Evolutionary conservation across 53 echinoderm and acorn worm genomes (phyloP), one percentile per base, ranked within the genome.

Genomic region (Patiria pectinifera): DNA sequence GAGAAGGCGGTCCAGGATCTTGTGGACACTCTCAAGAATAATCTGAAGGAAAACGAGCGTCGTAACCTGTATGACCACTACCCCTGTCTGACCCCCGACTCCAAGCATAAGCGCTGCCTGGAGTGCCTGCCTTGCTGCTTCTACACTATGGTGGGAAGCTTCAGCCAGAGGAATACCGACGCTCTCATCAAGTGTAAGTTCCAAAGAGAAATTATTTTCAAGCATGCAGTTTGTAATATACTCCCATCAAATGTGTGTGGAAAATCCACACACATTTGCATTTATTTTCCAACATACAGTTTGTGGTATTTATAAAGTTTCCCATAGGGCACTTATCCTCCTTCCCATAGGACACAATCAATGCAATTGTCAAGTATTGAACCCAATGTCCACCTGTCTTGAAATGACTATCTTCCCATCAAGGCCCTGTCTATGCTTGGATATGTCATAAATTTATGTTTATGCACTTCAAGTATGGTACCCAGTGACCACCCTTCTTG

Each of bases 111-210:
- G 88, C 94, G 99, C 60, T 99, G 99, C 71, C 91, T 99, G 91
- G 99, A 99, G 59, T 99, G 99, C 85, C 95, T 99, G 47, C 96
- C 99, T 2, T 99, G 99, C 81, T 94, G 99, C 92, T 99, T 91
- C 96, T 95, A 94, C 19, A 96, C 96, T 82, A 99, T 99, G 99
- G 94, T 97, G 26, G 94, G 95, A 2, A 99, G 95, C 86, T 99
- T 99, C 95, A 97, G 95, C 62, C 99, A 99, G 89, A 96, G 95
- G 82, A 99, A 99, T 83, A 99, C 99, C 1, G 99, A 99, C 48
- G 97, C 99, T 16, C 99, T 99, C 69, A 96, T 99, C 94, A 99
- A 96, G 81, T 99, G 99, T 99, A 77, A 99, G 99, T 92, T 58
- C 24, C 83, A 83, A 26, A 77, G 12, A 13, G 0, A 23, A 12